Percentiles rank a stretch among this genome's conserved stretches.
Conservation (phyloP, 2,888 invertebrate genomes). For the Gymnocheta viridis region DNA sequence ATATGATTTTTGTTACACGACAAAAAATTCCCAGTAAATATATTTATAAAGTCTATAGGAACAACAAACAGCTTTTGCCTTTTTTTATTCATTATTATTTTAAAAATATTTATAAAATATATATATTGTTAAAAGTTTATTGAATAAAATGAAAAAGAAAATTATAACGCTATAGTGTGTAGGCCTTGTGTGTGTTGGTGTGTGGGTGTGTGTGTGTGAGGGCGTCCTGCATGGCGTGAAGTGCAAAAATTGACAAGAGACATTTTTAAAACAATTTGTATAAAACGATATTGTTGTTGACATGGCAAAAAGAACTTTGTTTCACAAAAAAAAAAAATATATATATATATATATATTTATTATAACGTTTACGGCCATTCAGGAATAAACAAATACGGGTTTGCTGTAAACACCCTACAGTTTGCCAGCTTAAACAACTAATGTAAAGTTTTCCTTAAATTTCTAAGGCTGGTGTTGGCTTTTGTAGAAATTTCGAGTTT, state of each 20-base stretch:
- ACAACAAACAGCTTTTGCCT: background rate
- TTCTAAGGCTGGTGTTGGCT: too few species aligned
- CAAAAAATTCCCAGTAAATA: slow-evolving; percentile 20
- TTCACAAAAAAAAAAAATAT: background rate
- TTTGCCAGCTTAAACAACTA: too few species aligned
- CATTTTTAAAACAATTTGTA: slow-evolving; percentile 44
- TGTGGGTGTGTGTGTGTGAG: background rate
- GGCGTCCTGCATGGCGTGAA: background rate
- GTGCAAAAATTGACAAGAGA: slow-evolving; percentile 21
- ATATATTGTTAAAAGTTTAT: slow-evolving; percentile 46
- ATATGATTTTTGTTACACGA: slow-evolving; percentile 58
- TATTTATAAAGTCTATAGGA: slow-evolving; percentile 46
- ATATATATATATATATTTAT: too few species aligned
- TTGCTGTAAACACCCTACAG: too few species aligned
- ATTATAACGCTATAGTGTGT: background rate
- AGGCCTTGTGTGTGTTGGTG: background rate
- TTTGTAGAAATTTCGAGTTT: too few species aligned
- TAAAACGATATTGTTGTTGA: slow-evolving; percentile 41
- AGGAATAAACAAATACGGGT: too few species aligned
- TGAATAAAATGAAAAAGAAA: slow-evolving; percentile 22
- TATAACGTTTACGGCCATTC: background rate
- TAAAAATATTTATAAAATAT: slow-evolving; percentile 43
- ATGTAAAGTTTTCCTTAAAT: too few species aligned
- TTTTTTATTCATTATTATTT: background rate
- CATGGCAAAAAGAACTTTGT: slow-evolving; percentile 6